Evolutionary conservation across 2,113 vertebrate genomes (phyloP).

Genomic region (Antigone vipio): DNA sequence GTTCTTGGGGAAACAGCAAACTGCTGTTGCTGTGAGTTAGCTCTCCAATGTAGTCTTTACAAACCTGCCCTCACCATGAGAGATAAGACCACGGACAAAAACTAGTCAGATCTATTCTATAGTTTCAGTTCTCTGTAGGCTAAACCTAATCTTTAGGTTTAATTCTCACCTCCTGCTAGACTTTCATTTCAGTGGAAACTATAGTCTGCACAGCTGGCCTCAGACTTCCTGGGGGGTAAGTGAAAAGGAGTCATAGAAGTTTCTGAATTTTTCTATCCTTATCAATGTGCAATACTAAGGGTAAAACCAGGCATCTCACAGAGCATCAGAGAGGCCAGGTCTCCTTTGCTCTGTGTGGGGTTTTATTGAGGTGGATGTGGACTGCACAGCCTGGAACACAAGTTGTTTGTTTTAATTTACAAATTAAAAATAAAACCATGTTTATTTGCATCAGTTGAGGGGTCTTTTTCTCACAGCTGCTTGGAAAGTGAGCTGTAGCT

Average conservation of each 20-base stretch:
- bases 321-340: neutral
- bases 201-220: neutral
- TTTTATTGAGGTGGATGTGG: conserved; percentile 4
- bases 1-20: neutral
- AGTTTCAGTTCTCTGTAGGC: neutral
- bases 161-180: neutral
- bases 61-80: neutral
- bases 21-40: neutral
- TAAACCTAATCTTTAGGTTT: neutral
- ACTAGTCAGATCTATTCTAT: neutral
- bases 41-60: neutral
- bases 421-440: conserved; percentile 44
- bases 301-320: neutral
- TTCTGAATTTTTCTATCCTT: neutral
- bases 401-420: conserved; percentile 47
- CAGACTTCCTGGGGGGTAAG: neutral
- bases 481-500: conserved; percentile 2
- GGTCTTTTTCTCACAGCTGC: conserved; percentile 49
- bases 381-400: neutral
- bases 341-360: neutral
- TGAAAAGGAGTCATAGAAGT: neutral
- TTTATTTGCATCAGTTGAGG: conserved; percentile 52
- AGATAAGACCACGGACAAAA: neutral
- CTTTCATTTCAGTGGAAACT: neutral
- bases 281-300: neutral